These are phyloP conservation scores for Abrostola tripartita DNA, from an alignment of 2,888 invertebrate genomes.

Conservation along the genomic window DNA sequence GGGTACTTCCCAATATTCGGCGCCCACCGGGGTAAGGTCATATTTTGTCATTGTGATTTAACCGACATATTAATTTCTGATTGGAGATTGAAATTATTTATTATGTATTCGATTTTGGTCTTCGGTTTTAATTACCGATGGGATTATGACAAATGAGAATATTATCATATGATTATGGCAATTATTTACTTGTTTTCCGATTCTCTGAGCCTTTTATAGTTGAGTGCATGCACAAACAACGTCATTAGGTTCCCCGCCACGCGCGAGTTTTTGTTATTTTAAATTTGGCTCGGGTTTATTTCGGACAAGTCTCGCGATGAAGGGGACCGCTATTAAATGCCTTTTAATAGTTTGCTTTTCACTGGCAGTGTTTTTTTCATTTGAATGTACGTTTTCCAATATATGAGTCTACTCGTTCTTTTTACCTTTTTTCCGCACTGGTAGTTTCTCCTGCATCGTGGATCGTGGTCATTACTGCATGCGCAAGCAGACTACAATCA, in stretches of 20 bases:
- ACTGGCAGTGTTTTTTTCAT: background rate
- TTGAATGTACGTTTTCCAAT: background rate
- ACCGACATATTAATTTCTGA: constrained; percentile 42
- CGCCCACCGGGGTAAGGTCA: constrained; percentile 32
- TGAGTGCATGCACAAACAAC: background rate
- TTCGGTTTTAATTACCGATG: constrained; percentile 10
- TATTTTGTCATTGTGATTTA: constrained; percentile 35
- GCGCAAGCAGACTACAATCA: no score
- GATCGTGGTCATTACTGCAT: no score
- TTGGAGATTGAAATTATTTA: constrained; percentile 42
- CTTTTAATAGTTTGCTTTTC: constrained; percentile 2
- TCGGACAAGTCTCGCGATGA: background rate
- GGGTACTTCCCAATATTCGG: constrained; percentile 33
- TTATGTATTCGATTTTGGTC: constrained; percentile 21
- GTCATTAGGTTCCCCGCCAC: background rate
- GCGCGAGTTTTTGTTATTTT: background rate
- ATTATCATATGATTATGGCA: no score
- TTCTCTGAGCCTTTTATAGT: background rate
- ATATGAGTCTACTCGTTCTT: no score
- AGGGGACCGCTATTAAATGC: constrained; percentile 2
- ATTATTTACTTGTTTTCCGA: background rate
- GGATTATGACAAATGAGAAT: constrained; percentile 4
- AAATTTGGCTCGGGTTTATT: constrained; percentile 1
- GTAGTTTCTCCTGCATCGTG: no score
- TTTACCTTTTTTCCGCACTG: no score